Evolutionary conservation across 1,140 invertebrate species (phyloP), one percentile per base, ranked within the genome.

Genomic region (Hylyphantes graminicola): DNA sequence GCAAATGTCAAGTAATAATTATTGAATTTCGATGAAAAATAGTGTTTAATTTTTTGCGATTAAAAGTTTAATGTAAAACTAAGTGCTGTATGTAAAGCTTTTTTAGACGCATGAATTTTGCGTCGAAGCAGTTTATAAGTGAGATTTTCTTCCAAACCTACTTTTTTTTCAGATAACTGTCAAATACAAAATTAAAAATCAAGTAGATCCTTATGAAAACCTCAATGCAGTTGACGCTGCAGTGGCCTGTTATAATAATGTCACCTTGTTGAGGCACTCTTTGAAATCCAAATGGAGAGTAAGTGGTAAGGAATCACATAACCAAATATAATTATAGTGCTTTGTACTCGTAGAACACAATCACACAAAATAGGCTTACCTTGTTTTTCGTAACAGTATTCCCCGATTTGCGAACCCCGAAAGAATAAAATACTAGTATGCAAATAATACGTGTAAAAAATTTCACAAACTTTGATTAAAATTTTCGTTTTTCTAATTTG

Each of bases 161-260:
- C 13, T 68, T 68, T 9, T 51, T 21, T 81, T 83, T 17, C 51
- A 89, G 87, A 81, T 88, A 87, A 61, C 86, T 81, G 85, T 87
- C 10, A 76, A 54, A 21, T 88, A 83, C 70, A 50, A 9, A 17
- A 86, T 86, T 2, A 87, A 86, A 73, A 82, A 75, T 12, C 78
- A 74, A n/a, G 48, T 53, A 6, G 87, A 79, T 68, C 87, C 88
- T 19, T 88, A 87, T 87, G 86, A 87, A 21, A 87, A 88, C 55
- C 15, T 74, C 0, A 88, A 87, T 77, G 88, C 88, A 0, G 74
- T 89, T n/a, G 88, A 88, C 61, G 88, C 86, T 19, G 88, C 85
- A 35, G 87, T 88, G 2, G n/a, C 57, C 13, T 87, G 85, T 59
- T 88, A 88, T 51, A 86, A 86, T 51, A 86, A 80, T 17, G 48